Evolutionary conservation across 2,797 vertebrate species (phyloP).

Genomic region (Mallotus villosus): DNA sequence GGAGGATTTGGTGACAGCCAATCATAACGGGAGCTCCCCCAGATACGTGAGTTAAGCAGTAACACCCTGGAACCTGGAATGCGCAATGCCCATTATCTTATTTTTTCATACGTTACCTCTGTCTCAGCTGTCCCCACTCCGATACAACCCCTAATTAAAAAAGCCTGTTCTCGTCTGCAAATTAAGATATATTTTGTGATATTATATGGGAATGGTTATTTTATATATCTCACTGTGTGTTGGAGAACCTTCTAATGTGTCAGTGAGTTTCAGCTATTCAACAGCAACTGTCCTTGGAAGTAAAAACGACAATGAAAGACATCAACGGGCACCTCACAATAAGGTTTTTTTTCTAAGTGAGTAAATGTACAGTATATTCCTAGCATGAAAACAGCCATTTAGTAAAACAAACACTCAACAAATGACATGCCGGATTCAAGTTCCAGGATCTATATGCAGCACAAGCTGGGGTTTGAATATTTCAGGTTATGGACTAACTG

Average conservation of each 20-base stretch:
- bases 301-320: background rate
- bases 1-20: constrained; percentile 55
- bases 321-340: background rate
- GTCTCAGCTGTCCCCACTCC: constrained; percentile 27
- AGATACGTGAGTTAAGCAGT: constrained; percentile 43
- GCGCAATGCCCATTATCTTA: constrained; percentile 31
- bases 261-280: background rate
- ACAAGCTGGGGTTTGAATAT: constrained; percentile 44
- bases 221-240: background rate
- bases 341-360: background rate
- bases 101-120: constrained; percentile 51
- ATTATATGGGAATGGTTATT: no score
- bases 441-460: constrained; percentile 20
- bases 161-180: constrained; percentile 35
- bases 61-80: constrained; percentile 41
- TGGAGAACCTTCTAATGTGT: background rate
- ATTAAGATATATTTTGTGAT: background rate
- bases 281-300: background rate
- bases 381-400: background rate
- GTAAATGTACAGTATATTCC: background rate
- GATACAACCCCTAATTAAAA: constrained; percentile 44
- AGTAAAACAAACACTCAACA: background rate
- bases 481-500: constrained; percentile 68
- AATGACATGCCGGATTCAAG: constrained; percentile 12
- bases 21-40: constrained; percentile 37